Evolutionary conservation across 1,140 invertebrate genomes (phyloP).

Genomic region (Heliconius nattereri): DNA sequence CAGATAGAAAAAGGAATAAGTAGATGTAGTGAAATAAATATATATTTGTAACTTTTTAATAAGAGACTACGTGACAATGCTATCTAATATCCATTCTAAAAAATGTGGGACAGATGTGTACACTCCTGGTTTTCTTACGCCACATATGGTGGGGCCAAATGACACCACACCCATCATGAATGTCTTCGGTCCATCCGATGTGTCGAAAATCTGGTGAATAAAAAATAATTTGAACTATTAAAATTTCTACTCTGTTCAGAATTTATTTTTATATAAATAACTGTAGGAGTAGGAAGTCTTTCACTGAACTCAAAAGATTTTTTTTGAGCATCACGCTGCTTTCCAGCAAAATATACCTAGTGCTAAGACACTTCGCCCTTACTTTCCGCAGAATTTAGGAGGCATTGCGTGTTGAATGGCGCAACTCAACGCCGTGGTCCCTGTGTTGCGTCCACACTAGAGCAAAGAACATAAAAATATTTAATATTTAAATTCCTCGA

Average conservation of each 20-base stretch:
- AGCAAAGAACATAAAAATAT: too few species aligned
- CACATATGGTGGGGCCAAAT: conserved; percentile 86
- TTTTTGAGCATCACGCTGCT: too few species aligned
- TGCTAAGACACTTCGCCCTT: too few species aligned
- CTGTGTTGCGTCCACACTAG: too few species aligned
- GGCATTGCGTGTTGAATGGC: too few species aligned
- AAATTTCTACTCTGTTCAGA: background rate
- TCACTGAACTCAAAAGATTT: too few species aligned
- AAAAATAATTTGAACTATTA: background rate
- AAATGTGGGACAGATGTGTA: conserved; percentile 85
- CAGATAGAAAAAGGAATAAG: background rate
- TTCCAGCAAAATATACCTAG: too few species aligned
- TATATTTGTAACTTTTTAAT: background rate
- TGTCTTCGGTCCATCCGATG: conserved; percentile 73
- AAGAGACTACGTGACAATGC: conserved; percentile 32
- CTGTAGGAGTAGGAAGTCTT: too few species aligned
- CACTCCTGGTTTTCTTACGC: conserved; percentile 84
- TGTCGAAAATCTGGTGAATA: conserved; percentile 64
- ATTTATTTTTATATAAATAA: background rate
- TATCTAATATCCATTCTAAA: conserved; percentile 84
- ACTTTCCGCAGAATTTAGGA: too few species aligned
- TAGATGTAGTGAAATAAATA: background rate
- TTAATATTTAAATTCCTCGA: too few species aligned
- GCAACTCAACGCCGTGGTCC: too few species aligned
- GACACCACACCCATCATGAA: conserved; percentile 84